phyloP scores from a whole-genome alignment of 2,888 invertebrate species.

The Noctua janthe region DNA sequence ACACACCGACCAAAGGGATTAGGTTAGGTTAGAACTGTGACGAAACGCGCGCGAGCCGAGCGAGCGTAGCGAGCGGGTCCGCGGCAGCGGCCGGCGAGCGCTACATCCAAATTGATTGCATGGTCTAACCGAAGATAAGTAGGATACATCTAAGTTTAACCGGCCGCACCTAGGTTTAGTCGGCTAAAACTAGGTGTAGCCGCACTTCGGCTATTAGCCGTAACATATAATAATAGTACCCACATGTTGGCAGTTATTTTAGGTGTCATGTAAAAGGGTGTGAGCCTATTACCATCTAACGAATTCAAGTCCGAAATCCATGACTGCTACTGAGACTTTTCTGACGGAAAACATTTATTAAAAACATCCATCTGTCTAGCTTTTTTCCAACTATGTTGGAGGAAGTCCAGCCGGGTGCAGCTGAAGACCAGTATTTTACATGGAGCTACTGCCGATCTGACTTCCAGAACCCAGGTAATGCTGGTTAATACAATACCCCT shows the following conservation, averaged over 20 bases:
- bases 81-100: too few relatives aligned
- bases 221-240: too few relatives aligned
- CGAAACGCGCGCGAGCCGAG: too few relatives aligned
- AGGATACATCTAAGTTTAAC: too few relatives aligned
- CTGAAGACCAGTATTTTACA: not conserved
- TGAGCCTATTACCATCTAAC: not conserved
- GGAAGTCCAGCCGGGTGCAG: not conserved
- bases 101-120: too few relatives aligned
- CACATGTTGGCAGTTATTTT: not conserved
- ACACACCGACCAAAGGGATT: too few relatives aligned
- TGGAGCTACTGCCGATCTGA: not conserved
- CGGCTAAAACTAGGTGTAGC: too few relatives aligned
- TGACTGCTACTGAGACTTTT: not conserved
- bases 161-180: too few relatives aligned
- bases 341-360: not conserved
- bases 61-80: too few relatives aligned
- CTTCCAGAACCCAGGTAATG: not conserved
- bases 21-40: too few relatives aligned
- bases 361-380: not conserved
- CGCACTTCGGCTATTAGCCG: too few relatives aligned
- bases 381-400: not conserved
- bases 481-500: not conserved
- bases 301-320: not conserved
- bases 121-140: too few relatives aligned
- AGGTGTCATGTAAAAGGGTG: not conserved